Base-by-base conservation (phyloP, 2,797 vertebrate species). In the Leptatherina wallacei region DNA sequence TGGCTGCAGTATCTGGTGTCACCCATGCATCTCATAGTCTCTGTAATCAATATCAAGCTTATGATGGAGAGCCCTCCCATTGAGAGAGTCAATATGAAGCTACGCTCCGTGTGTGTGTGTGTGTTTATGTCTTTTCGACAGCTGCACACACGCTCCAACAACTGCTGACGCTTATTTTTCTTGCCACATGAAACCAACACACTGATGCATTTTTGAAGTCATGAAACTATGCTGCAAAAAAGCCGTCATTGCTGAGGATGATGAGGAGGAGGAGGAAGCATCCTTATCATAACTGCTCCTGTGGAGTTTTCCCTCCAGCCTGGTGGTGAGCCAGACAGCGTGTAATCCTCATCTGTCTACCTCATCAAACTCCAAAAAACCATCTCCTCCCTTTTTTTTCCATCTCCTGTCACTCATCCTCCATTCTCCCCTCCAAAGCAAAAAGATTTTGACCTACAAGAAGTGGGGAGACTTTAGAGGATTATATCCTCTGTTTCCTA, bases 21-120 rank as follows among this genome's bases (percentile, higher is more conserved):
- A 2, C 24, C 42, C 18, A 51, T 75, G 69, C 70, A 68, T 88
- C 73, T 80, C 69, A 47, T 3, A 64, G 54, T 81, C 74, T 71
- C 42, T 83, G 90, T 77, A 85, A 90, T 92, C 89, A 87, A 91
- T 91, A 90, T 80, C 67, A 58, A 38, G 66, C 68, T 62, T 77
- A 77, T 78, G 81, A 91, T 86, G 75, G 59, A 49, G 30, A 71
- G 65, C 54, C 63, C 51, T 8, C 61, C 66, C 33, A 30, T 51
- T 33, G 56, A 64, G 75, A 52, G 36, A 38, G 80, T 81, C 82
- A 44, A 73, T 82, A 66, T 67, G 69, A 80, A 68, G 83, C 80
- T 27, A 47, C 16, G 33, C 65, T 71, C 27, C 49, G 66, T 44
- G 40, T 7, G 40, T 7, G 64, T 33, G 61, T 71, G 61, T 65